Evolutionary conservation across 1,140 invertebrate genomes (phyloP).

Genomic region (Anastrepha obliqua): DNA sequence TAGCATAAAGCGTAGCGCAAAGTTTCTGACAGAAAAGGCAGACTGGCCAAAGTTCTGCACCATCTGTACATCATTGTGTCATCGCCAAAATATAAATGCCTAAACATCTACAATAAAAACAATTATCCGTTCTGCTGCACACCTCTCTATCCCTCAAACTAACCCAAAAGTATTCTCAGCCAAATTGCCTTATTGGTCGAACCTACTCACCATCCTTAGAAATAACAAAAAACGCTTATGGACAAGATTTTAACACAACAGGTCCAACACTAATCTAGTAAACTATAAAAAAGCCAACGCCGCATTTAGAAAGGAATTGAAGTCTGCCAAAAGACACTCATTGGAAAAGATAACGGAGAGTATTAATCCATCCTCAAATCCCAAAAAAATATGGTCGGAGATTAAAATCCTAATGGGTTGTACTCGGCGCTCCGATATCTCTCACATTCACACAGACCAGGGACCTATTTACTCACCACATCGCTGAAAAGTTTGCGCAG

Average conservation of each 20-base stretch:
- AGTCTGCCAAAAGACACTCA: no score
- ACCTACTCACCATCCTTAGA: background rate
- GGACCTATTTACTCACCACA: background rate
- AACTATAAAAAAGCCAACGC: no score
- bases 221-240: constrained; percentile 33
- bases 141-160: constrained; percentile 49
- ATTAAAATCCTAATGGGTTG: no score
- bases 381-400: no score
- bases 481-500: no score
- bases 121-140: background rate
- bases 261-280: no score
- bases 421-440: background rate
- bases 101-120: background rate
- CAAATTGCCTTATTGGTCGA: background rate
- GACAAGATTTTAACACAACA: no score
- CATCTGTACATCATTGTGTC: background rate
- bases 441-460: constrained; percentile 47
- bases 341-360: no score
- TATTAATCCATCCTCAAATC: no score
- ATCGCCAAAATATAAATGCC: background rate
- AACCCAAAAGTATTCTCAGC: background rate
- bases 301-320: no score
- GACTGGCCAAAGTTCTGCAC: constrained; percentile 36
- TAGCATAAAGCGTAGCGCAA: background rate
- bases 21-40: constrained; percentile 13